Percentiles rank a stretch among this genome's conserved stretches.
These are phyloP conservation scores for Pseudanteris insignis DNA, from an alignment of 2,888 invertebrate species.

Conservation along the genomic window DNA sequence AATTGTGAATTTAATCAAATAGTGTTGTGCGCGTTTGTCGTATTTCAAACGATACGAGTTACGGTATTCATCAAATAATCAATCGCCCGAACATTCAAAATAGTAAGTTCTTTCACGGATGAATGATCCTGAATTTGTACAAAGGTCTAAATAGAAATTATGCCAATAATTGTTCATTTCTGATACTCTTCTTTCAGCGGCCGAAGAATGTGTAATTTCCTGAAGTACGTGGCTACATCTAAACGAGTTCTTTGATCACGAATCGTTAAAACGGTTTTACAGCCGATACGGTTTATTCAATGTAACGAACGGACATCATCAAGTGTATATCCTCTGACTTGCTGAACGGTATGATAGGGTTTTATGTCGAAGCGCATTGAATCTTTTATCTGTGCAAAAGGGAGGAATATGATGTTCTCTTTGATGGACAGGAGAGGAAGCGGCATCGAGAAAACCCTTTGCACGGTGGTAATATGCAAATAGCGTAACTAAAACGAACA, in stretches of 20 bases:
- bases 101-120: too few species aligned
- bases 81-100: too few species aligned
- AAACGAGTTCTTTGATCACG: slow-evolving; percentile 29
- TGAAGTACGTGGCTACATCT: background rate
- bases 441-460: slow-evolving; percentile 55
- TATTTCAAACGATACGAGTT: too few species aligned
- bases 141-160: too few species aligned
- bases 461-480: slow-evolving; percentile 59
- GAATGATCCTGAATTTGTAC: too few species aligned
- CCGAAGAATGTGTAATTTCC: too few species aligned
- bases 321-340: slow-evolving; percentile 19
- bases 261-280: slow-evolving; percentile 22
- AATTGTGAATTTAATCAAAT: too few species aligned
- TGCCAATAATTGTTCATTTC: too few species aligned
- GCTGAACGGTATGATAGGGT: slow-evolving; percentile 27
- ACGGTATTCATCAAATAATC: too few species aligned
- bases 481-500: slow-evolving; percentile 54
- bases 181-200: too few species aligned
- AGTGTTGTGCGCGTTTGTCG: too few species aligned
- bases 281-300: slow-evolving; percentile 11
- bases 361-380: slow-evolving; percentile 50
- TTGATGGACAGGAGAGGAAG: slow-evolving; percentile 45
- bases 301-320: slow-evolving; percentile 26
- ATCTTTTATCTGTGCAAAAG: slow-evolving; percentile 54
- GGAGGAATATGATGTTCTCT: slow-evolving; percentile 50